A percentile compares a stretch with the other conserved stretches of the same genome.
Conservation (phyloP, 2,888 invertebrate species). For the Saturnia japonica region DNA sequence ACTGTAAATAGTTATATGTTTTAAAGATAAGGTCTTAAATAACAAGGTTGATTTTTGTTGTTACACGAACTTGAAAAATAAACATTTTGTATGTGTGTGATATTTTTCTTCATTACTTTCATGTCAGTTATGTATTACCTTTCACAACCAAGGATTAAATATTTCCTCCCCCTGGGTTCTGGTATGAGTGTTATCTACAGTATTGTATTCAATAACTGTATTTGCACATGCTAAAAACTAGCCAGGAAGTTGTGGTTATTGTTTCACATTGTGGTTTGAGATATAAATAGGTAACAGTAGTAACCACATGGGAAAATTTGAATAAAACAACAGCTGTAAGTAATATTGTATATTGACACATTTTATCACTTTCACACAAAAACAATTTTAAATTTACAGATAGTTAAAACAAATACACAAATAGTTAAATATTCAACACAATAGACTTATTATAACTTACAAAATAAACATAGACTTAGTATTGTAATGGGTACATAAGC, state of each 20-base stretch:
- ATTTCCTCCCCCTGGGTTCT: slow-evolving; percentile 40
- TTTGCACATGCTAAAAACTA: neutral
- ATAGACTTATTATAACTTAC: slow-evolving; percentile 71
- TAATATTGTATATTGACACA: slow-evolving; percentile 79
- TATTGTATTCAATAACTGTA: neutral
- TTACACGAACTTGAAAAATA: slow-evolving; percentile 81
- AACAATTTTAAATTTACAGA: slow-evolving; percentile 78
- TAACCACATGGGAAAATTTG: slow-evolving; percentile 21
- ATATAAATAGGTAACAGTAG: slow-evolving; percentile 14
- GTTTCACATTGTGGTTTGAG: slow-evolving; percentile 11
- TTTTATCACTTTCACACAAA: slow-evolving; percentile 78
- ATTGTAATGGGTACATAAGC: slow-evolving; percentile 48
- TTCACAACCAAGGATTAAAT: slow-evolving; percentile 27
- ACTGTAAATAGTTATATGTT: slow-evolving; percentile 82
- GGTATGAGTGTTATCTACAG: neutral
- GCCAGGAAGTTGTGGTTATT: neutral
- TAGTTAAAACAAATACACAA: slow-evolving; percentile 69
- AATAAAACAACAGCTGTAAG: slow-evolving; percentile 65
- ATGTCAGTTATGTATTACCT: slow-evolving; percentile 23
- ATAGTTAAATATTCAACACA: slow-evolving; percentile 75
- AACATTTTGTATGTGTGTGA: slow-evolving; percentile 83
- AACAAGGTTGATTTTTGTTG: slow-evolving; percentile 82
- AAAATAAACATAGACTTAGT: slow-evolving; percentile 57
- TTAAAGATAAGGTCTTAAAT: slow-evolving; percentile 78
- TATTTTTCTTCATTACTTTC: slow-evolving; percentile 65